phyloP scores from a whole-genome alignment of 2,113 vertebrate genomes.

The Lathamus discolor region DNA sequence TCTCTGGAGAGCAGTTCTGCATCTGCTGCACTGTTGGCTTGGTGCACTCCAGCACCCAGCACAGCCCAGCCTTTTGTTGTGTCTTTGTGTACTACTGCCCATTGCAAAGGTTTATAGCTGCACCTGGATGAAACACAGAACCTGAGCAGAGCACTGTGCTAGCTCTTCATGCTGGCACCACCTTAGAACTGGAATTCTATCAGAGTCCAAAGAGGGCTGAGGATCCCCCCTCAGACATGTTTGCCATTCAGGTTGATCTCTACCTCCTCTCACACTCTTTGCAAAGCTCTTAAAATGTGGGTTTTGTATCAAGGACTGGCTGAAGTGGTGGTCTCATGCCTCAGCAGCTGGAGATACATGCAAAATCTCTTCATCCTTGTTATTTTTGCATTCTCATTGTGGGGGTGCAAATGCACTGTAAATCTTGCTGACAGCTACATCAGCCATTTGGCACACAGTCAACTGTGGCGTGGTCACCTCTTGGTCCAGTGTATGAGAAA shows the following conservation, averaged over 20 bases:
- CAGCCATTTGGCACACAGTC: neutral
- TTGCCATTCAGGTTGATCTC: neutral
- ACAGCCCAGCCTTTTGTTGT: neutral
- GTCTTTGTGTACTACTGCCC: neutral
- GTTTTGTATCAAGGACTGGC: neutral
- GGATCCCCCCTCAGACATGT: neutral
- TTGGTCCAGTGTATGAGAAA: neutral
- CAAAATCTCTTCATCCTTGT: neutral
- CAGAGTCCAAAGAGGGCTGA: neutral
- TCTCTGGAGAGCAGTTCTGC: neutral
- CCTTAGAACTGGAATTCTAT: neutral
- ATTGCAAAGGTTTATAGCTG: neutral
- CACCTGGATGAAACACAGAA: neutral
- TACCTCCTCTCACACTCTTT: neutral
- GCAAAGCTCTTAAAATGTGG: neutral
- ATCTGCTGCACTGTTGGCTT: neutral
- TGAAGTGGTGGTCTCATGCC: neutral
- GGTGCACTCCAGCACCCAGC: neutral
- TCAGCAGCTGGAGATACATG: neutral
- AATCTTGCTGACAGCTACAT: neutral
- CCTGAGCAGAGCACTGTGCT: neutral
- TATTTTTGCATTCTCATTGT: neutral
- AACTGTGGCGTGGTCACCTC: neutral
- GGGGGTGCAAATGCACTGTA: neutral
- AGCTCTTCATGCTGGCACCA: neutral